Conservation (phyloP, 2,113 vertebrate species). For the Zingel zingel region DNA sequence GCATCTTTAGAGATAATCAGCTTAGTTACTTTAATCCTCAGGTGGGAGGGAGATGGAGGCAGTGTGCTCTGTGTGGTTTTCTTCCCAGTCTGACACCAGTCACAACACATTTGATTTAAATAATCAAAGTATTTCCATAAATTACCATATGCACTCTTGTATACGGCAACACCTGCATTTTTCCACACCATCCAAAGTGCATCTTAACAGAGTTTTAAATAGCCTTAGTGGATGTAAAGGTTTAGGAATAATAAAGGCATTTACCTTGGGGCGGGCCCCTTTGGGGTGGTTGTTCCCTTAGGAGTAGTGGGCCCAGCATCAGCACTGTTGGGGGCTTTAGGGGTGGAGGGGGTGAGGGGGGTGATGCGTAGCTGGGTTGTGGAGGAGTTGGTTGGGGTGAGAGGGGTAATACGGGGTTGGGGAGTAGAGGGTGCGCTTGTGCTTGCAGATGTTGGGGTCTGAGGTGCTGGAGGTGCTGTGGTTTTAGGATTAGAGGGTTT, state of each 20-base stretch:
- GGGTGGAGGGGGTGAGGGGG: slow-evolving; percentile 66
- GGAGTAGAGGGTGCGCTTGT: slow-evolving; percentile 63
- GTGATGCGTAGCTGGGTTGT: slow-evolving; percentile 5
- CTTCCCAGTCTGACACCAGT: slow-evolving; percentile 10
- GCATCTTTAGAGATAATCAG: slow-evolving; percentile 30
- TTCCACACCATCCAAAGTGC: neutral
- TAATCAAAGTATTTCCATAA: slow-evolving; percentile 47
- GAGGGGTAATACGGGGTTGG: slow-evolving; percentile 26
- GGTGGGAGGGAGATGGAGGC: neutral
- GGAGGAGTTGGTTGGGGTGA: slow-evolving; percentile 45
- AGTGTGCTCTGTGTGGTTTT: neutral
- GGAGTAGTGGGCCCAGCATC: slow-evolving; percentile 58
- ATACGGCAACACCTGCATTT: neutral
- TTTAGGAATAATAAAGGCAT: slow-evolving; percentile 8
- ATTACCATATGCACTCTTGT: slow-evolving; percentile 5
- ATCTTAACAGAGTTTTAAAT: neutral
- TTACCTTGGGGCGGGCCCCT: slow-evolving; percentile 89
- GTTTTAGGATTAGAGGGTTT: slow-evolving; percentile 80
- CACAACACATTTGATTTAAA: slow-evolving; percentile 53
- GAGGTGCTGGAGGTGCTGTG: slow-evolving; percentile 26
- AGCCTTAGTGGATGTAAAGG: neutral
- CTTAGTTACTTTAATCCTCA: slow-evolving; percentile 23
- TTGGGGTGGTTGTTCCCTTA: slow-evolving; percentile 68
- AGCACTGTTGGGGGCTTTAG: slow-evolving; percentile 51
- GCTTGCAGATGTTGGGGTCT: slow-evolving; percentile 49